phyloP scores from a whole-genome alignment of 2,888 invertebrate genomes.

The Drosophila stalkeri region DNA sequence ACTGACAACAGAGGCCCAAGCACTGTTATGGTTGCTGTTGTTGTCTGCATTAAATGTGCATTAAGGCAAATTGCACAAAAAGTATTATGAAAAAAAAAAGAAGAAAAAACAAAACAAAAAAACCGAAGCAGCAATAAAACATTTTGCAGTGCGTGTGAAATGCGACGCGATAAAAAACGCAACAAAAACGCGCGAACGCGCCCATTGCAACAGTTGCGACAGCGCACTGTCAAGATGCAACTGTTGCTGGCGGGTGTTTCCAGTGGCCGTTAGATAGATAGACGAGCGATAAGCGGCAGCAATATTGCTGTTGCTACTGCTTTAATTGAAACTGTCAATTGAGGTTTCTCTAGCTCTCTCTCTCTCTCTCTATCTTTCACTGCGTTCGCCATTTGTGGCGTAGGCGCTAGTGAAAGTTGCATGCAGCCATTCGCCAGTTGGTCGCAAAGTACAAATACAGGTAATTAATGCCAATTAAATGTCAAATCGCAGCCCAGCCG shows the following conservation, averaged over 20 bases:
- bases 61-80: slow-evolving; percentile 61
- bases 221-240: slow-evolving; percentile 29
- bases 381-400: slow-evolving; percentile 56
- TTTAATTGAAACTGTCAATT: slow-evolving; percentile 75
- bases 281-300: slow-evolving; percentile 37
- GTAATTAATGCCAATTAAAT: slow-evolving; percentile 80
- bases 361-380: slow-evolving; percentile 5
- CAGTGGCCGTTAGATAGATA: slow-evolving; percentile 40
- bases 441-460: slow-evolving; percentile 45
- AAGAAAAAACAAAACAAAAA: slow-evolving; percentile 10
- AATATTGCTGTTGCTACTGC: slow-evolving; percentile 30
- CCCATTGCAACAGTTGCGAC: slow-evolving; percentile 42
- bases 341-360: slow-evolving; percentile 38
- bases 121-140: slow-evolving; percentile 6
- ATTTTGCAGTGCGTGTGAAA: slow-evolving; percentile 51
- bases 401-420: slow-evolving; percentile 76
- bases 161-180: slow-evolving; percentile 40
- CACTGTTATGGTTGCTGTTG: slow-evolving; percentile 25
- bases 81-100: slow-evolving; percentile 29
- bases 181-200: slow-evolving; percentile 40
- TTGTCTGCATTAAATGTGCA: slow-evolving; percentile 63
- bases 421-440: slow-evolving; percentile 21
- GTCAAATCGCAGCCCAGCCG: slow-evolving; percentile 61
- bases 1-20: slow-evolving; percentile 29
- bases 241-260: slow-evolving; percentile 5